Percentiles rank a stretch among this genome's conserved stretches.
Evolutionary conservation across 2,888 invertebrate species (phyloP).

Genomic region (Teleogryllus oceanicus): DNA sequence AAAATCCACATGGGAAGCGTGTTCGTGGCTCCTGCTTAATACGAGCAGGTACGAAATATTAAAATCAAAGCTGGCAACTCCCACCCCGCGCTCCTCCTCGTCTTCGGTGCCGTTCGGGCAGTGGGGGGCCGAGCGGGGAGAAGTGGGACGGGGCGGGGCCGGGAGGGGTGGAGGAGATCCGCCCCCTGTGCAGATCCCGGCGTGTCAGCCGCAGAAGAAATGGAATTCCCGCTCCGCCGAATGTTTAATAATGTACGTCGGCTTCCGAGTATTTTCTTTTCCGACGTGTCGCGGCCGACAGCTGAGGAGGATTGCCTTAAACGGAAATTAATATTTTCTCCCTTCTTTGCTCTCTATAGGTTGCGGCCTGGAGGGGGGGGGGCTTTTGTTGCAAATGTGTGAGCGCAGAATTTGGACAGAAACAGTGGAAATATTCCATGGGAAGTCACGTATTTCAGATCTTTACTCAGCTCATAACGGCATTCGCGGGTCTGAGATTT

Average conservation of each 20-base stretch:
- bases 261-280: background rate
- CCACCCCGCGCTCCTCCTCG: no score
- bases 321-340: background rate
- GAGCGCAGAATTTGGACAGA: no score
- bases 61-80: background rate
- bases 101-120: background rate
- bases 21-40: background rate
- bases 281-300: background rate
- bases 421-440: no score
- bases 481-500: no score
- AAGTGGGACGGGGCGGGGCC: background rate
- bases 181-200: no score
- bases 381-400: no score
- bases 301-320: background rate
- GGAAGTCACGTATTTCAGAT: no score
- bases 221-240: background rate
- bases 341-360: no score
- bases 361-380: no score
- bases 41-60: slow-evolving; percentile 6
- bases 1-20: background rate
- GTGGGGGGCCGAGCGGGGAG: background rate
- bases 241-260: slow-evolving; percentile 7
- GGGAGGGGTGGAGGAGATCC: background rate
- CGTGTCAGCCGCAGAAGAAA: background rate
- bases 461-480: no score